A percentile compares a stretch with the other conserved stretches of the same genome.
Evolutionary conservation across 35 echinoderm and acorn worm species (phyloP).

Genomic region (Holothuria glaberrima): DNA sequence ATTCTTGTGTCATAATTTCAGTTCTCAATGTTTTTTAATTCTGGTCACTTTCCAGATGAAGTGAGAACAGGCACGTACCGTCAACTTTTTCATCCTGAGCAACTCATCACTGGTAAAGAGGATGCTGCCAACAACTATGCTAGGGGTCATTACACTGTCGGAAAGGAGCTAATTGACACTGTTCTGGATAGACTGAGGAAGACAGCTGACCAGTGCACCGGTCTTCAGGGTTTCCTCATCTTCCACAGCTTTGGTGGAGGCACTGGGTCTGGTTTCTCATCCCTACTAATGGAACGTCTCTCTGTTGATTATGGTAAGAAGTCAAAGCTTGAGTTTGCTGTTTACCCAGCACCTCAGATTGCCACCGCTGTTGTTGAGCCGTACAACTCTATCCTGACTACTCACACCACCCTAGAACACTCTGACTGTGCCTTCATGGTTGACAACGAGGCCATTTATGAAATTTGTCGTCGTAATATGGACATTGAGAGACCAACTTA

Average conservation of each 20-base stretch:
- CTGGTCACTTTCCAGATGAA: slow-evolving; percentile 69
- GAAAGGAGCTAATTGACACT: slow-evolving; percentile 66
- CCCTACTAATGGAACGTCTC: slow-evolving; percentile 89
- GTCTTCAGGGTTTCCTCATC: slow-evolving; percentile 87
- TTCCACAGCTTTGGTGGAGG: slow-evolving; percentile 93
- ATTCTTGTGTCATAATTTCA: too few relatives aligned
- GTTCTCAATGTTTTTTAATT: too few relatives aligned
- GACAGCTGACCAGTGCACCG: slow-evolving; percentile 86
- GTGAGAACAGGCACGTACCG: slow-evolving; percentile 76
- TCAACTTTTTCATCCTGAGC: slow-evolving; percentile 60
- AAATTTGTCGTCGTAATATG: slow-evolving; percentile 86
- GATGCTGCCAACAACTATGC: slow-evolving; percentile 48
- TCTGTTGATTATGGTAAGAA: slow-evolving; percentile 94
- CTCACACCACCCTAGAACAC: slow-evolving; percentile 91
- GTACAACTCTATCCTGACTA: slow-evolving; percentile 88
- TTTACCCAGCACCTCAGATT: slow-evolving; percentile 84
- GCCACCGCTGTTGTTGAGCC: slow-evolving; percentile 88
- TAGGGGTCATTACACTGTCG: slow-evolving; percentile 36
- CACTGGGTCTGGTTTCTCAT: slow-evolving; percentile 79
- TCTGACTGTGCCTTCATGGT: slow-evolving; percentile 98
- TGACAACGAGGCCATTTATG: slow-evolving; percentile 96
- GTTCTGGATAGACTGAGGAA: slow-evolving; percentile 73
- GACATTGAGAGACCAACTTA: slow-evolving; percentile 79
- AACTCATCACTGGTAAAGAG: slow-evolving; percentile 51
- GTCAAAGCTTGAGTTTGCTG: slow-evolving; percentile 88